Evolutionary conservation across 2,797 vertebrate genomes (phyloP), one percentile per base, ranked within the genome.

Genomic region (Molossus alvarezi): DNA sequence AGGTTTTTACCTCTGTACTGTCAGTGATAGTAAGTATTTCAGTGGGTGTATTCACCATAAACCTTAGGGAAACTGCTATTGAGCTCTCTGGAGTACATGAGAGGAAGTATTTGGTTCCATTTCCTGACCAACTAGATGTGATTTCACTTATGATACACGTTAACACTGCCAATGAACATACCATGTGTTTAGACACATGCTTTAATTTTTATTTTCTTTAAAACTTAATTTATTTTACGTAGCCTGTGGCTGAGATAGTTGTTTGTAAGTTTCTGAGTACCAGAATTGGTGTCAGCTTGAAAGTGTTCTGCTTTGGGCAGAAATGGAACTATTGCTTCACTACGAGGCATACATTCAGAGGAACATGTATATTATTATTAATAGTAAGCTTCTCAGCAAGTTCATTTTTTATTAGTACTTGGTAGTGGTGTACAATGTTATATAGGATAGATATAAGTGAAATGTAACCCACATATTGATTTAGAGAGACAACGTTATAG

Each of bases 131-230:
- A 93, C 27, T 94, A 62, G 71, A 95, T 92, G 79, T 73, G 23
- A 45, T 91, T 95, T 94, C 77, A 93, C 51, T 58, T 95, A 69
- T 37, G 58, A 96, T 87, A 75, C 94, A 27, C 51, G 80, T 92
- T 91, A 27, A 69, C 60, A 80, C 23, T 96, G 86, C 48, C 94
- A 95, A 81, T 91, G 83, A 95, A 84, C 45, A 89, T 84, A 86
- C 91, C 96, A 95, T 97, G 95, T 97, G 95, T 91, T 94, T 95
- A 94, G 94, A 96, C 86, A 97, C 92, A 95, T 92, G 82, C 25
- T 92, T 96, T 83, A 90, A 92, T 92, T 96, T 97, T 97, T 95
- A 87, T 95, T 83, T 89, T 95, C 83, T 97, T 97, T 97, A 97
- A 96, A 96, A 84, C n/a, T 91, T 95, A 95, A 96, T 97, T 97